Base-by-base conservation (phyloP, 2,113 vertebrate genomes). In the Perognathus longimembris region DNA sequence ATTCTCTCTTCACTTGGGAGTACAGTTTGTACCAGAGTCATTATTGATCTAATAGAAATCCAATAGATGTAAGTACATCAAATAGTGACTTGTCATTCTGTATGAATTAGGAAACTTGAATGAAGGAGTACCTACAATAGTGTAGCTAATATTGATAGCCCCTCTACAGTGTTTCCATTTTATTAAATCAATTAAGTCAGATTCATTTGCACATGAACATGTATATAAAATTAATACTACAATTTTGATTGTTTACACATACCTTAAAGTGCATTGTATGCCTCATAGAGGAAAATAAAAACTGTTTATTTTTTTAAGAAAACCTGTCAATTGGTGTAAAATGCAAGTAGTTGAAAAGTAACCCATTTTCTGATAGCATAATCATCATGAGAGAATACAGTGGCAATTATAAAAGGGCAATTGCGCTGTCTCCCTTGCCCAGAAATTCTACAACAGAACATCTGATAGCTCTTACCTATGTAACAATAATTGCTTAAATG, bases 1-100 rank as follows among this genome's bases (percentile, higher is more conserved):
- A 95, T 95, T 97, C 94, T 96, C 94, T 92, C 96, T 97, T 97
- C 94, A 97, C 88, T 92, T 93, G 89, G 82, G 96, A 97, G 73
- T 96, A 92, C 73, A 96, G 69, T 71, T 75, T 97, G 85, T 94
- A 96, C 90, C 21, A 82, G 91, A 83, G 61, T 79, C n/a, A 94
- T 95, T 97, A 97, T 93, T 97, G 96, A 97, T 96, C 93, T 94
- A 64, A 94, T 77, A 80, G 86, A 94, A 94, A 96, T 83, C 22
- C 89, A 92, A 59, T 90, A 95, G 85, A 80, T 95, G 34, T 93
- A 94, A 95, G 85, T 40, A 71, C 80, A 86, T 67, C 74, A 95
- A 81, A 88, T 87, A 84, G 30, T 73, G 34, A 24, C 66, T 95
- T 90, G 77, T 81, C 61, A 85, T 92, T 91, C n/a, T 36, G 18